phyloP scores from a whole-genome alignment of 2,113 vertebrate genomes.

The Shinisaurus crocodilurus region DNA sequence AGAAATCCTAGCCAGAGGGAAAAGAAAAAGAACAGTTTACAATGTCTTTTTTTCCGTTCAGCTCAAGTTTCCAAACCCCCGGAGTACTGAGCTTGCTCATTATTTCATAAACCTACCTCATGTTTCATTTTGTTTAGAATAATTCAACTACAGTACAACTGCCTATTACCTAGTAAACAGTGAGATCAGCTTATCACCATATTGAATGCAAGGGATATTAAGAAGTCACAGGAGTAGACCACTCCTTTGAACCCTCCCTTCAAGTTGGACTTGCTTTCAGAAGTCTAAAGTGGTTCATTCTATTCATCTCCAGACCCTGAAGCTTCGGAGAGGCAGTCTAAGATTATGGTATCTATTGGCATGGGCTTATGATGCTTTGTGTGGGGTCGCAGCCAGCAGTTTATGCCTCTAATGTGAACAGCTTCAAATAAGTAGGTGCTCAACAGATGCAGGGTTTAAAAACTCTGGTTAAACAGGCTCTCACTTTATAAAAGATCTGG shows the following conservation, averaged over 20 bases:
- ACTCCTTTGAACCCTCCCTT: background rate
- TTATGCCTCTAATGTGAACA: background rate
- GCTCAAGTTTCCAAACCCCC: background rate
- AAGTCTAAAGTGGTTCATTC: background rate
- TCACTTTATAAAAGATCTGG: no score
- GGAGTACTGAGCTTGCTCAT: background rate
- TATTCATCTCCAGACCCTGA: background rate
- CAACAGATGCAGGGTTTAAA: background rate
- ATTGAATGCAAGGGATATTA: background rate
- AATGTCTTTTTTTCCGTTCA: background rate
- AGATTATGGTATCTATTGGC: background rate
- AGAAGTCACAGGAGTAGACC: background rate
- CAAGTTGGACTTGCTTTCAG: background rate
- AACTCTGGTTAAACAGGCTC: background rate
- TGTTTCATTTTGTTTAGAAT: background rate
- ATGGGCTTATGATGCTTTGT: background rate
- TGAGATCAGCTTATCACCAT: background rate
- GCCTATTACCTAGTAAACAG: no score
- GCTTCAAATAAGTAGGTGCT: background rate
- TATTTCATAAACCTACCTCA: background rate
- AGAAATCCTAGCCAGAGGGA: slow-evolving; percentile 84
- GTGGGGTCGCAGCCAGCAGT: rapidly evolving
- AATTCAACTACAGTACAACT: background rate
- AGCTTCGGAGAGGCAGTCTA: background rate
- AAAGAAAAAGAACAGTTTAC: background rate